These are phyloP conservation scores for Antechinus stuartii DNA, from an alignment of 2,113 vertebrate genomes.

Conservation along the genomic window DNA sequence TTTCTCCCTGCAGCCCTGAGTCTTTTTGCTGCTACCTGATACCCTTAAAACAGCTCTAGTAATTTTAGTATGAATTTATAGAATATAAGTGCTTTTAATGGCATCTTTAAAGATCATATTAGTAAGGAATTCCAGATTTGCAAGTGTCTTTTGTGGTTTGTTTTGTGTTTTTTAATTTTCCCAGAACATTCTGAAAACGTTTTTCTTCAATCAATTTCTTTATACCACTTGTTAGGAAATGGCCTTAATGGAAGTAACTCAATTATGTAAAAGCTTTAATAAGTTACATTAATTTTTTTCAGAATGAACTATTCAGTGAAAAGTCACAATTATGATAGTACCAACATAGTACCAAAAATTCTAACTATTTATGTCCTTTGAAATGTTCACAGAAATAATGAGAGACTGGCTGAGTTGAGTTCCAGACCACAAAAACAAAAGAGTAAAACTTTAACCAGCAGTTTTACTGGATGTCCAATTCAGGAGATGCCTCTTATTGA, in stretches of 20 bases:
- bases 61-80: neutral
- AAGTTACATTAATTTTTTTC: neutral
- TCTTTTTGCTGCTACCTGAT: neutral
- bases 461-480: conserved; percentile 81
- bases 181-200: neutral
- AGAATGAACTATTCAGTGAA: neutral
- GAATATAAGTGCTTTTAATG: neutral
- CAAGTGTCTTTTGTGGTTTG: neutral
- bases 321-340: neutral
- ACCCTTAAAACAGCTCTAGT: neutral
- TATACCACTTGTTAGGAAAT: neutral
- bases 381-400: conserved; percentile 85
- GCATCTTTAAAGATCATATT: neutral
- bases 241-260: neutral
- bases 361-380: neutral
- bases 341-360: neutral
- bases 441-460: conserved; percentile 85
- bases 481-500: conserved; percentile 83
- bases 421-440: conserved; percentile 86
- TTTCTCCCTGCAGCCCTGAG: neutral
- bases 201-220: conserved; percentile 2
- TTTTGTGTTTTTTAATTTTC: neutral
- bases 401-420: conserved; percentile 88
- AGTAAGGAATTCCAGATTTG: neutral
- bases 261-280: conserved; percentile 4